phyloP scores from a whole-genome alignment of 2,113 vertebrate genomes.

The Gasterosteus nipponicus region DNA sequence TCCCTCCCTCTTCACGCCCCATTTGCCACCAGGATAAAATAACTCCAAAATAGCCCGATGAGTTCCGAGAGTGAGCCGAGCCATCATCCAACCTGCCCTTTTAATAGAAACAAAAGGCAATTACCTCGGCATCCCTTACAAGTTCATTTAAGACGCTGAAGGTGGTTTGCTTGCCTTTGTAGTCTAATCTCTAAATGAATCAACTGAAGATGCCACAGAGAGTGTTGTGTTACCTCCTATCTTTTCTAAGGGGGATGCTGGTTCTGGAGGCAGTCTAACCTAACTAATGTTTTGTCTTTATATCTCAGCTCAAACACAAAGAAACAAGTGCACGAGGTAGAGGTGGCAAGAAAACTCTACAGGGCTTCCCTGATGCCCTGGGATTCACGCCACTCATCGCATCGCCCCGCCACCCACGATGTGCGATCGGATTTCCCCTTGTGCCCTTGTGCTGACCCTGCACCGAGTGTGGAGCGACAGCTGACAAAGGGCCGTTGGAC shows the following conservation, averaged over 20 bases:
- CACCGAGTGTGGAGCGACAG: constrained; percentile 33
- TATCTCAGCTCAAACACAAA: constrained; percentile 46
- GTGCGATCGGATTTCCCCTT: constrained; percentile 50
- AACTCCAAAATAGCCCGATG: constrained; percentile 73
- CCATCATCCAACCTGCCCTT: constrained; percentile 60
- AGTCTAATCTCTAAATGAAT: constrained; percentile 73
- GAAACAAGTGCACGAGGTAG: constrained; percentile 37
- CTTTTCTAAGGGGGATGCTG: not conserved
- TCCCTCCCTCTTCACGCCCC: constrained; percentile 29
- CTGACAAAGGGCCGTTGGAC: constrained; percentile 31
- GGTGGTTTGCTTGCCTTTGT: constrained; percentile 66
- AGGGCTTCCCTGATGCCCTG: constrained; percentile 59
- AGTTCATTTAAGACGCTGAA: constrained; percentile 73
- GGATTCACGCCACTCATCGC: constrained; percentile 47
- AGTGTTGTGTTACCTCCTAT: constrained; percentile 59
- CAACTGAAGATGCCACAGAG: constrained; percentile 54
- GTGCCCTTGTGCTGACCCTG: constrained; percentile 39
- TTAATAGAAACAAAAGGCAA: constrained; percentile 79
- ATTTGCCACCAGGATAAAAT: constrained; percentile 61
- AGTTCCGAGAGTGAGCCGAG: constrained; percentile 69
- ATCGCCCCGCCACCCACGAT: constrained; percentile 6
- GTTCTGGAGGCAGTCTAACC: constrained; percentile 1
- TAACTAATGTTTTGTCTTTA: no score
- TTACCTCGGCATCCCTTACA: constrained; percentile 61
- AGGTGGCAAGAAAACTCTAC: constrained; percentile 47